These are phyloP conservation scores for Leuciscus idus DNA, from an alignment of 2,113 vertebrate species.

Conservation along the genomic window DNA sequence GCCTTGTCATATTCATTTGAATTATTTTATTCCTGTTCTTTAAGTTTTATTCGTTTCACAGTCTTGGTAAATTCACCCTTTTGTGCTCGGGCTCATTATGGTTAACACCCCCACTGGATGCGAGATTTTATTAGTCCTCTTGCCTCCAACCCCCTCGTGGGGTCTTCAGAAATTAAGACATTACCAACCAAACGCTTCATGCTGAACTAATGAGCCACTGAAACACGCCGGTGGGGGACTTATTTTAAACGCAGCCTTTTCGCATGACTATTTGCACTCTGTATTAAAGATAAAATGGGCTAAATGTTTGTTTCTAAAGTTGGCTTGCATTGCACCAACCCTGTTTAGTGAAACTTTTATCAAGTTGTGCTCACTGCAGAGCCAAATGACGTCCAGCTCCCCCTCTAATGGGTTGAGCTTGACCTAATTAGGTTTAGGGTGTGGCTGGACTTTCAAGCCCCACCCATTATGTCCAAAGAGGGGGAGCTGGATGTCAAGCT, in stretches of 20 bases:
- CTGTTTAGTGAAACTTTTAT: neutral
- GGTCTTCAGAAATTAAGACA: constrained; percentile 24
- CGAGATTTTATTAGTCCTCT: constrained; percentile 28
- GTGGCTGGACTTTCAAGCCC: no score
- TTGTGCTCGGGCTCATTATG: neutral
- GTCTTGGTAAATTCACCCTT: constrained; percentile 1
- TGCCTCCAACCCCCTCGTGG: constrained; percentile 19
- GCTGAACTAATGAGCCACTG: constrained; percentile 34
- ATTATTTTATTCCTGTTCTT: constrained; percentile 13
- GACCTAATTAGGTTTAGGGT: no score
- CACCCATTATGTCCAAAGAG: no score
- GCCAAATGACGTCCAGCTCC: no score
- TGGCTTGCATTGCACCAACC: neutral
- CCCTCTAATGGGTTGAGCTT: no score
- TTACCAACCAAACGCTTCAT: constrained; percentile 5
- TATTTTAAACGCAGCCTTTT: neutral
- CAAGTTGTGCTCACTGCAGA: no score
- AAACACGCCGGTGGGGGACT: neutral
- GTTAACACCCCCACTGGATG: neutral
- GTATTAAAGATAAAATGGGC: neutral
- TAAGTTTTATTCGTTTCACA: constrained; percentile 24
- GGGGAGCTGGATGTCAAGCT: no score
- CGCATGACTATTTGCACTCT: neutral
- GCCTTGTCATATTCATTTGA: constrained; percentile 18
- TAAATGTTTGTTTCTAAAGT: constrained; percentile 25